Evolutionary conservation across 2,888 invertebrate genomes (phyloP).

Genomic region (Seira sanloemensis): DNA sequence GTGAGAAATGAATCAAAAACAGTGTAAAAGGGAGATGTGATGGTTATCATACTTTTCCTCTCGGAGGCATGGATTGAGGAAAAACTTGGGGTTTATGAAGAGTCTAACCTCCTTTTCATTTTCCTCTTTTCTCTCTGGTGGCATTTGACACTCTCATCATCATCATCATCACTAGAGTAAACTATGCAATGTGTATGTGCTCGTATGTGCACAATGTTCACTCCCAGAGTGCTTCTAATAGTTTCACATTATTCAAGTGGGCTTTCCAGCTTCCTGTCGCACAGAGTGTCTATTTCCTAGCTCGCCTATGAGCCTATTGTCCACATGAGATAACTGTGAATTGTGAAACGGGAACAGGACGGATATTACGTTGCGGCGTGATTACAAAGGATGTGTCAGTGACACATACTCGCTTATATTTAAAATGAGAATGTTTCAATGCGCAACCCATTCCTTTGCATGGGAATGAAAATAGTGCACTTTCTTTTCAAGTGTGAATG

Average conservation of each 20-base stretch:
- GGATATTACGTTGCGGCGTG: constrained; percentile 34
- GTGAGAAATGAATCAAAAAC: constrained; percentile 25
- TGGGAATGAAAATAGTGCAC: background rate
- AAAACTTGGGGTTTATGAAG: background rate
- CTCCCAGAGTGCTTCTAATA: constrained; percentile 9
- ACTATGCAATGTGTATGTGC: background rate
- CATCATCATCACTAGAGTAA: background rate
- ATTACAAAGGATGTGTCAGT: constrained; percentile 1
- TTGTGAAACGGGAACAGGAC: constrained; percentile 22
- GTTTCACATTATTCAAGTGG: constrained; percentile 13
- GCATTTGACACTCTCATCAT: constrained; percentile 4
- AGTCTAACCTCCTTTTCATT: constrained; percentile 8
- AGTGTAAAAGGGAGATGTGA: background rate
- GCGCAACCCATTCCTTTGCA: background rate
- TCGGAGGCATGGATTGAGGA: background rate
- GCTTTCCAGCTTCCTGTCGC: too few species aligned
- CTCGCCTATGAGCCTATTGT: too few species aligned
- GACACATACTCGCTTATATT: constrained; percentile 28
- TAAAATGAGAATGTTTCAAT: background rate
- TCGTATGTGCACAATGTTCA: background rate
- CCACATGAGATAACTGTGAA: background rate
- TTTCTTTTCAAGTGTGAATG: background rate
- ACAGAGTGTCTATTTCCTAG: too few species aligned
- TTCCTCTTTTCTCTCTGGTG: constrained; percentile 3
- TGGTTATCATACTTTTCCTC: background rate